phyloP scores from a whole-genome alignment of 2,888 invertebrate genomes.

The Drosophila acutilabella region DNA sequence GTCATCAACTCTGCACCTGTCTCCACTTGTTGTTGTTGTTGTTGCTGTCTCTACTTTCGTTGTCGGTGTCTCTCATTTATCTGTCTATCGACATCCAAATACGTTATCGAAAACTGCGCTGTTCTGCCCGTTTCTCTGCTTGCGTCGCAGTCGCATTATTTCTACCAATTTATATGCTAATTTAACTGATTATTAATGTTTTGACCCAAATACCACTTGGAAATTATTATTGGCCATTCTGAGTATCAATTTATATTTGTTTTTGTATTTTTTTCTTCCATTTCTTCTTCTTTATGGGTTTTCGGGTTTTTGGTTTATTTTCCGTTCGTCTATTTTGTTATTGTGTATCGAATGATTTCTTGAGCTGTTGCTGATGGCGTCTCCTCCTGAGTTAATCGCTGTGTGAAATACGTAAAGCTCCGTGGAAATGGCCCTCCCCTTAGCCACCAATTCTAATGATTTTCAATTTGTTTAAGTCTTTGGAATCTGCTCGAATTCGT shows the following conservation, averaged over 20 bases:
- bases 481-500: constrained; percentile 2
- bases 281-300: too few species aligned
- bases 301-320: background rate
- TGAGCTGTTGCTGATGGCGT: constrained; percentile 24
- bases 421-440: constrained; percentile 43
- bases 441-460: constrained; percentile 14
- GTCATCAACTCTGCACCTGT: constrained; percentile 47
- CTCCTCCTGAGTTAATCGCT: constrained; percentile 36
- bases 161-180: constrained; percentile 79
- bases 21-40: constrained; percentile 26
- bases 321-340: constrained; percentile 19
- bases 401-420: constrained; percentile 47
- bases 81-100: constrained; percentile 47
- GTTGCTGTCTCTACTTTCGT: constrained; percentile 53
- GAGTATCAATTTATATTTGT: constrained; percentile 56
- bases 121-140: constrained; percentile 35
- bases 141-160: constrained; percentile 50
- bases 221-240: constrained; percentile 81
- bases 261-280: constrained; percentile 18
- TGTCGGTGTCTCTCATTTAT: constrained; percentile 47
- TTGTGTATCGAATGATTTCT: constrained; percentile 18
- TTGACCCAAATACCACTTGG: constrained; percentile 82
- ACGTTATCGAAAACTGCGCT: constrained; percentile 33
- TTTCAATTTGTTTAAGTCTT: constrained; percentile 28
- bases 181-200: constrained; percentile 83